Evolutionary conservation across 1,140 invertebrate genomes (phyloP), one percentile per base, ranked within the genome.

Genomic region (Drosophila ercepeae): DNA sequence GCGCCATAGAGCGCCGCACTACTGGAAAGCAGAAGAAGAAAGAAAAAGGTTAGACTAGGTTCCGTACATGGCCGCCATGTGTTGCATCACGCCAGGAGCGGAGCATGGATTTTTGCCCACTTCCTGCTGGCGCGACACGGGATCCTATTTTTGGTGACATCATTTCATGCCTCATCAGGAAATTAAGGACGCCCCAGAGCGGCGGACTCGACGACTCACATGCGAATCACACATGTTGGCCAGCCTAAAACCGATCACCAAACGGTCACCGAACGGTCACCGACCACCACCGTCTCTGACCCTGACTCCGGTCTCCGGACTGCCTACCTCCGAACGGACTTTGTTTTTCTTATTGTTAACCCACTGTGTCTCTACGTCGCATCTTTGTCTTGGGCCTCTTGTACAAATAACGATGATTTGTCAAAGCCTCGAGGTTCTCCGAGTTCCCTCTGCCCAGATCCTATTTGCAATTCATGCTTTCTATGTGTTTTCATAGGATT

Each of bases 331-430:
- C 14, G 14, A 42, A 8, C 39, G 55, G 50, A 46, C 69, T 60
- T 74, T 86, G 77, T 88, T 88, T 67, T 88, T 88, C 82, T 82
- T 88, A 88, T 88, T 88, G 82, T 88, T 88, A 88, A 88, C 74
- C 39, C 39, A 77, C 74, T 88, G 41, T 76, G 42, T 49, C 46
- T 50, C 25, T 48, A 34, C 53, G 41, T 78, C 71, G 44, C 53
- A 41, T 84, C 75, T 72, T 68, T 50, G 64, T 75, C 65, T 79
- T 44, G 25, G 55, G 82, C 82, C 78, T 88, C 82, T 88, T 88
- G 74, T 75, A 88, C 48, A 88, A 88, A 88, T 71, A 88, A 81
- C 73, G 74, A 88, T 88, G 82, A 88, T 88, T 88, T 82, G 82
- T 88, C 78, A 76, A 76, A 82, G 55, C 58, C 50, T 48, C 39